Base-by-base conservation (phyloP, 2,113 vertebrate species). In the Anhinga rufa region DNA sequence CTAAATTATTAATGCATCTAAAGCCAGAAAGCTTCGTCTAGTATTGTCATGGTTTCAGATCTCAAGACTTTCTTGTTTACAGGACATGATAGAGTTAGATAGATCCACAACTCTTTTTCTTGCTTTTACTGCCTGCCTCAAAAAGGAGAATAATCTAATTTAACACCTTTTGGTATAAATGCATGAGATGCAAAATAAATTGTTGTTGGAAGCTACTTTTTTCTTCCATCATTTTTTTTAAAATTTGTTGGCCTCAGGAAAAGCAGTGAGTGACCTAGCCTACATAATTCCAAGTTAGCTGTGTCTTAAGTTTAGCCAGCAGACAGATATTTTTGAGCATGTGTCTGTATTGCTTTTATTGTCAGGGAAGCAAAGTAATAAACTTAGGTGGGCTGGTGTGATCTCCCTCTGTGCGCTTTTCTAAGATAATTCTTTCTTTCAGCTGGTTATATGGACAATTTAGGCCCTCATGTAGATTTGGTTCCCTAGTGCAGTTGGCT, bases 1-100 rank as follows among this genome's bases (percentile, higher is more conserved):
- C 61, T 95, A 92, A 93, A 96, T 96, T 92, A 90, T 95, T 92
- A 83, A 94, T 92, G 21, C 57, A 31, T 91, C 52, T 84, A 79
- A 68, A 60, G 28, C 31, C 44, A 76, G 65, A 75, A 89, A 86
- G 40, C 74, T 95, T 90, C n/a, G 58, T 94, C 78, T 71, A 51
- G 49, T 81, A 82, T 54, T 88, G 71, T 74, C 54, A 52, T 48
- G 57, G 51, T 65, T 90, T 95, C 88, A 92, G 25, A 92, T 91
- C 62, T 88, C 68, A 60, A 68, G 51, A 81, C 75, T 86, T 82
- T 79, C 71, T 92, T 85, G 24, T 82, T 80, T 32, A 24, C 34
- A 72, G 61, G 36, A 74, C 51, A 34, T 46, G 17, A 70, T 36
- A 55, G 44, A 51, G 38, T 78, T 82, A 82, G 42, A 57, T 28